These are phyloP conservation scores for Drosophila paranaensis DNA, from an alignment of 2,888 invertebrate genomes.

Conservation along the genomic window DNA sequence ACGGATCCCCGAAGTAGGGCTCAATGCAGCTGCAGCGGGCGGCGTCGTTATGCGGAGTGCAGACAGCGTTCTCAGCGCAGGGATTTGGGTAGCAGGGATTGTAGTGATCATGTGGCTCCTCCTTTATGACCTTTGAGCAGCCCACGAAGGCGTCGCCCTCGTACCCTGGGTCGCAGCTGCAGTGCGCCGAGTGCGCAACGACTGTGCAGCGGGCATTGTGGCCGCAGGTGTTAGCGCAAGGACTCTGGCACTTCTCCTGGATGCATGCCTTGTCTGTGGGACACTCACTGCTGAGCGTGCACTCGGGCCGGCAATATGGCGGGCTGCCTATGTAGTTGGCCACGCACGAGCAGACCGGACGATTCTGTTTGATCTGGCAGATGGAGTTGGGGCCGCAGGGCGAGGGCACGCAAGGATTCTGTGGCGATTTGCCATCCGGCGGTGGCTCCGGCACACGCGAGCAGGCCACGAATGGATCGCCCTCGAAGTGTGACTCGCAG, in stretches of 20 bases:
- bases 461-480: constrained; percentile 93
- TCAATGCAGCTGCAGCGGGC: constrained; percentile 94
- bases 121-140: constrained; percentile 87
- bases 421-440: constrained; percentile 83
- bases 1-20: constrained; percentile 94
- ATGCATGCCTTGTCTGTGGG: constrained; percentile 91
- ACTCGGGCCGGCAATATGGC: constrained; percentile 93
- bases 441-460: constrained; percentile 76
- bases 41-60: constrained; percentile 88
- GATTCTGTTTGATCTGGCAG: constrained; percentile 91
- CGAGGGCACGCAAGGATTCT: constrained; percentile 87
- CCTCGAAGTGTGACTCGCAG: constrained; percentile 90
- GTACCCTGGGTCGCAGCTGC: constrained; percentile 91
- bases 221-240: constrained; percentile 92
- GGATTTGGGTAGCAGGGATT: constrained; percentile 91
- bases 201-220: constrained; percentile 92
- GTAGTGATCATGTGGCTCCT: constrained; percentile 75
- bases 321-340: constrained; percentile 92
- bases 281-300: constrained; percentile 93
- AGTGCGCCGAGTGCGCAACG: constrained; percentile 92
- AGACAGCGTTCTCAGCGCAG: constrained; percentile 94
- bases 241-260: constrained; percentile 92
- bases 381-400: constrained; percentile 93
- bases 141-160: constrained; percentile 94
- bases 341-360: constrained; percentile 92